Evolutionary conservation across 2,888 invertebrate species (phyloP), one percentile per base, ranked within the genome.

Genomic region (Yponomeuta evonymella): DNA sequence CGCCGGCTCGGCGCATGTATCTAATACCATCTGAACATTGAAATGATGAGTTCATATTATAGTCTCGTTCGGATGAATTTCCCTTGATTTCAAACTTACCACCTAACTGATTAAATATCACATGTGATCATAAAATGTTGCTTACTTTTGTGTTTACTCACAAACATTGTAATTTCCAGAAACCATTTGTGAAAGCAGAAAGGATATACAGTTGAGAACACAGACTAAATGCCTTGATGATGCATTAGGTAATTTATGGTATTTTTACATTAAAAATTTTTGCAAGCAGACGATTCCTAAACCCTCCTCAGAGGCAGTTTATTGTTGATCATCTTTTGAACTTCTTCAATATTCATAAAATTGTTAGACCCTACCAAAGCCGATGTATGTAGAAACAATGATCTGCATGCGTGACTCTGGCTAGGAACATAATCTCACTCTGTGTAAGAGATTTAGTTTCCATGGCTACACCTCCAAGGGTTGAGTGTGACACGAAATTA

Each of bases 361-460:
- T 5, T 23, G 12, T n/a, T 67, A 43, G 67, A 90, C 91, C 91
- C 91, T 92, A 88, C 90, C 90, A 89, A 92, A 92, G 91, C 90
- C 90, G 90, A 87, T 90, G 87, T 83, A 79, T 89, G 88, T 75
- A 79, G 79, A 78, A 80, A 75, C 70, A 74, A 48, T 74, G 77
- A 75, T 77, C 83, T 82, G 77, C 87, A 84, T 83, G 78, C 79
- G 77, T 89, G 91, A 90, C 91, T 92, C 88, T 90, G 90, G 89
- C 74, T 88, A 91, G 91, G 91, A 88, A 91, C 89, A 91, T 85
- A 79, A 87, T 69, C 79, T 87, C 88, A 87, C 85, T 88, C 88
- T 74, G 91, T 92, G 91, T 92, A 91, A 86, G 88, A 89, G 81
- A 74, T 84, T 72, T 77, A 74, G 77, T 79, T 86, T 1, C 11